A percentile compares a stretch with the other conserved stretches of the same genome.
phyloP scores from a whole-genome alignment of 2,888 invertebrate genomes.

The Cylloceria caligata region DNA sequence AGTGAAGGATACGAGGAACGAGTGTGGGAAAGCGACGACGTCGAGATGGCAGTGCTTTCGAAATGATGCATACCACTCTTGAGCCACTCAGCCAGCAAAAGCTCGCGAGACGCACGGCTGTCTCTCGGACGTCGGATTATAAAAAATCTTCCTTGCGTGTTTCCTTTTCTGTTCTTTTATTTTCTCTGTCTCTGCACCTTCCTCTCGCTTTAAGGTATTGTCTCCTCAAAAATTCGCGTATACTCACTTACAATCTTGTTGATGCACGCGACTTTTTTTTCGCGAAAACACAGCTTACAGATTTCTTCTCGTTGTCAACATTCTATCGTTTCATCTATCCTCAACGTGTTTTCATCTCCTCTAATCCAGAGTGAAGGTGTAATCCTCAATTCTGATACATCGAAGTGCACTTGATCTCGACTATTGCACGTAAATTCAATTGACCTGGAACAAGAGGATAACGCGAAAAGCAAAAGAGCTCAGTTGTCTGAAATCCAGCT shows the following conservation, averaged over 20 bases:
- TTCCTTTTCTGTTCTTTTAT: slow-evolving; percentile 14
- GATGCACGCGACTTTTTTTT: slow-evolving; percentile 3
- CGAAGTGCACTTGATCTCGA: slow-evolving; percentile 1
- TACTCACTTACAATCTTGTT: neutral
- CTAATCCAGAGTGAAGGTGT: neutral
- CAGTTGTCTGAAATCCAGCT: slow-evolving; percentile 4
- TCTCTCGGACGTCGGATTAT: slow-evolving; percentile 74
- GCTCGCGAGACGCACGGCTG: slow-evolving; percentile 66
- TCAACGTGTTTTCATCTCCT: neutral
- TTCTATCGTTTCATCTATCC: neutral
- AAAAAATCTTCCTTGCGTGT: slow-evolving; percentile 58
- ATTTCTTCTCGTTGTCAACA: slow-evolving; percentile 21
- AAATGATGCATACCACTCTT: slow-evolving; percentile 71
- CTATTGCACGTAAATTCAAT: slow-evolving; percentile 5
- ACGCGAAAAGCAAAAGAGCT: neutral
- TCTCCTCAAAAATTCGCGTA: neutral
- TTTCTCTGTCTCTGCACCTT: slow-evolving; percentile 28
- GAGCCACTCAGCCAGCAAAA: slow-evolving; percentile 69
- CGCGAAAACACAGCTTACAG: slow-evolving; percentile 30
- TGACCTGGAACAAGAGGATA: neutral
- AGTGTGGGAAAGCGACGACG: slow-evolving; percentile 22
- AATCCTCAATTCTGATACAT: neutral
- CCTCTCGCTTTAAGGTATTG: slow-evolving; percentile 20
- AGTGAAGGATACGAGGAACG: slow-evolving; percentile 9
- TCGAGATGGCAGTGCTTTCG: slow-evolving; percentile 66